Percentiles rank a stretch among this genome's conserved stretches.
These are phyloP conservation scores for Aphidius colemani DNA, from an alignment of 2,888 invertebrate genomes.

Conservation along the genomic window DNA sequence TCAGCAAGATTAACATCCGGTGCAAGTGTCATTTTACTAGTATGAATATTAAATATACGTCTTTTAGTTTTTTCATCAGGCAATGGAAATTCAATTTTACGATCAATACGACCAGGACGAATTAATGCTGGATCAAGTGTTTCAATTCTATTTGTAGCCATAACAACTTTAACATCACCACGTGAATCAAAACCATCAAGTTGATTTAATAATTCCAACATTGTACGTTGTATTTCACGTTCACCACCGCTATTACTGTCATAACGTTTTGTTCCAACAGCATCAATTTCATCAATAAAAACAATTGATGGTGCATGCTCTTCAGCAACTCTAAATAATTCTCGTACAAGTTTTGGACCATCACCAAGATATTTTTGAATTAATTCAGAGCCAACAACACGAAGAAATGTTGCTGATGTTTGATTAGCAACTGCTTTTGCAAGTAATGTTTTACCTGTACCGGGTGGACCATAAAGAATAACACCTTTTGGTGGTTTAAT, in stretches of 20 bases:
- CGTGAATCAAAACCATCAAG: slow-evolving; percentile 73
- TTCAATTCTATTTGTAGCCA: slow-evolving; percentile 98
- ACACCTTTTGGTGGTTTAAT: slow-evolving; percentile 99
- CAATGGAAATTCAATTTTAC: slow-evolving; percentile 98
- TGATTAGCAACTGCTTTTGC: slow-evolving; percentile 99
- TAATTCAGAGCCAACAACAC: slow-evolving; percentile 98
- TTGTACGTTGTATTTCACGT: slow-evolving; percentile 98
- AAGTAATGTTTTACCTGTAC: slow-evolving; percentile 96
- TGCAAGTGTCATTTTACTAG: slow-evolving; percentile 97
- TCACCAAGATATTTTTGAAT: slow-evolving; percentile 99
- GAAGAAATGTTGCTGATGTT: slow-evolving; percentile 96
- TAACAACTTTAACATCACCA: slow-evolving; percentile 75
- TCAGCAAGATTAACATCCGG: slow-evolving; percentile 97
- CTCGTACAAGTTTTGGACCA: slow-evolving; percentile 97
- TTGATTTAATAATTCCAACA: slow-evolving; percentile 98
- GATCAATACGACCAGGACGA: slow-evolving; percentile 97
- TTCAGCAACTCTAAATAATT: slow-evolving; percentile 98
- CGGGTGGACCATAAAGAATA: slow-evolving; percentile 96
- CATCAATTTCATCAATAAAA: slow-evolving; percentile 99
- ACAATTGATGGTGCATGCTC: slow-evolving; percentile 99
- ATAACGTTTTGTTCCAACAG: slow-evolving; percentile 97
- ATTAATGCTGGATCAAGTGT: slow-evolving; percentile 98
- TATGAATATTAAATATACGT: slow-evolving; percentile 97
- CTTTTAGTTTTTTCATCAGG: slow-evolving; percentile 99
- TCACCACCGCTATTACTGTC: slow-evolving; percentile 99